A percentile compares a stretch with the other conserved stretches of the same genome.
These are phyloP conservation scores for Hofmannophila pseudospretella DNA, from an alignment of 2,888 invertebrate genomes.

Conservation along the genomic window DNA sequence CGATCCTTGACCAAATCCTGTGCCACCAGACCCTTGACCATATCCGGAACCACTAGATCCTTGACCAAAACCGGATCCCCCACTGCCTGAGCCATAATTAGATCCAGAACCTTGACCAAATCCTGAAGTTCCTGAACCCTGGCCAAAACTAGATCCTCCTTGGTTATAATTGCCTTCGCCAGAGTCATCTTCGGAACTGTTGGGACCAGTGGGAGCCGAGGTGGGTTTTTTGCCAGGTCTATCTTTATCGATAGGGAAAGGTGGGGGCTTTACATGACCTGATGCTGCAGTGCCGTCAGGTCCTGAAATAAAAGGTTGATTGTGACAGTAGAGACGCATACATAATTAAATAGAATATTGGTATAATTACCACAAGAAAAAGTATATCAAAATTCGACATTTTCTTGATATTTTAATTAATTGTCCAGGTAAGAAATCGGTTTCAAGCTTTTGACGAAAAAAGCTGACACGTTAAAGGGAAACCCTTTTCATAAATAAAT, in stretches of 20 bases:
- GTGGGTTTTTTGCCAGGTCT: conserved; percentile 35
- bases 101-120: neutral
- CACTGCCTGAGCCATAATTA: conserved; percentile 6
- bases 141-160: conserved; percentile 11
- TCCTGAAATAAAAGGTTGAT: conserved; percentile 42
- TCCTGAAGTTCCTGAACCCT: neutral
- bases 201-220: conserved; percentile 22
- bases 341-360: too few species aligned
- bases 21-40: neutral
- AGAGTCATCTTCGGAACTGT: conserved; percentile 18
- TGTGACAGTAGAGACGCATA: neutral
- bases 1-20: conserved; percentile 19
- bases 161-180: conserved; percentile 10
- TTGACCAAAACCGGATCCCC: conserved; percentile 16
- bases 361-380: too few species aligned
- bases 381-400: too few species aligned
- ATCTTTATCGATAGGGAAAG: conserved; percentile 57
- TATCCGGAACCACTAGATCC: conserved; percentile 2
- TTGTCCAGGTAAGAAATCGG: too few species aligned
- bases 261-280: conserved; percentile 75
- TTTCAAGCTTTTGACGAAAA: too few species aligned
- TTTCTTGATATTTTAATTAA: too few species aligned
- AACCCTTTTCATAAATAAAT: neutral
- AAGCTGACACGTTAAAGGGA: too few species aligned
- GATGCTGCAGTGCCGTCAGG: conserved; percentile 78